phyloP scores from a whole-genome alignment of 2,113 vertebrate species.

The Okapia johnstoni region DNA sequence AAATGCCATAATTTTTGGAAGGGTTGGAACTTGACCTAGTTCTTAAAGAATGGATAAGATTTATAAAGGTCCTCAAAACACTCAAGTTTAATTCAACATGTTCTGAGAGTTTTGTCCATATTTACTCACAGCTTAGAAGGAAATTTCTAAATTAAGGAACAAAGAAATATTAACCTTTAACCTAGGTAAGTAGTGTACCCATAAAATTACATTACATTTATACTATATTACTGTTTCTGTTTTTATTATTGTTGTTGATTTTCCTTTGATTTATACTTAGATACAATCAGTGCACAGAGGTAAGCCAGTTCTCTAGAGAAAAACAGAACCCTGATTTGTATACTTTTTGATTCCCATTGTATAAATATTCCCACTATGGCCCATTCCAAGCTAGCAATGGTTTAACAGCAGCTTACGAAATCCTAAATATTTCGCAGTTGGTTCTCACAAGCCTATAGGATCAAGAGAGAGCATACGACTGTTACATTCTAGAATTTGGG shows the following conservation, averaged over 20 bases:
- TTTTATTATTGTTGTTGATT: not conserved
- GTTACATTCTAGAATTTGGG: not conserved
- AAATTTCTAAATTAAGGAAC: not conserved
- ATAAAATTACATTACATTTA: not conserved
- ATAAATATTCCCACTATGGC: not conserved
- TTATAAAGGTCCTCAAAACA: not conserved
- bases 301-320: not conserved
- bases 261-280: not conserved
- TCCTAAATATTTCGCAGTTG: not conserved
- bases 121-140: not conserved
- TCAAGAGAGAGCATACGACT: not conserved
- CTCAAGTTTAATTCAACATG: not conserved
- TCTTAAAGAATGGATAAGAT: not conserved
- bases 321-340: not conserved
- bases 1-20: not conserved
- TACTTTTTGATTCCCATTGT: not conserved
- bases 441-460: not conserved
- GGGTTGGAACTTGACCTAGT: not conserved
- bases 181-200: not conserved
- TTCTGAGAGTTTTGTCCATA: not conserved
- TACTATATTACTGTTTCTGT: not conserved
- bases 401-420: not conserved
- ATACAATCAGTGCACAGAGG: not conserved
- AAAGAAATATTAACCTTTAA: not conserved
- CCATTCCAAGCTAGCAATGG: not conserved